phyloP scores from a whole-genome alignment of 2,888 invertebrate species.

The Melangyna quadrimaculata region DNA sequence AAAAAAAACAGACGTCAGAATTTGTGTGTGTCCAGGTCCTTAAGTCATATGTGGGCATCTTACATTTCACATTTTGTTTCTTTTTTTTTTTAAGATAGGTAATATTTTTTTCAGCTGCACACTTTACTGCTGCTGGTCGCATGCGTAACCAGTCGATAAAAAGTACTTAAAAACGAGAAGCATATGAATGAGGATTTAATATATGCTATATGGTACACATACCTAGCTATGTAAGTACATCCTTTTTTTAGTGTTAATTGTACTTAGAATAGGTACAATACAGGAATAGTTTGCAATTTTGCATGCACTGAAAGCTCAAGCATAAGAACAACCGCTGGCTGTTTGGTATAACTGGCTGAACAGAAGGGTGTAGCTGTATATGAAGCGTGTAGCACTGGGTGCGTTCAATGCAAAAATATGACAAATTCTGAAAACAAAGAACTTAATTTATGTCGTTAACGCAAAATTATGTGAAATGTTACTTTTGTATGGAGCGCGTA shows the following conservation, averaged over 20 bases:
- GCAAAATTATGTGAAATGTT: no score
- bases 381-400: no score
- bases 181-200: conserved; percentile 45
- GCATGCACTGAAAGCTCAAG: no score
- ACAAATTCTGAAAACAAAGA: no score
- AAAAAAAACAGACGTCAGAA: conserved; percentile 48
- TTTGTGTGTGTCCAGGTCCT: conserved; percentile 52
- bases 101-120: conserved; percentile 66
- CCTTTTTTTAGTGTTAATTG: conserved; percentile 23
- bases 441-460: no score
- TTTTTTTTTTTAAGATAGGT: background rate
- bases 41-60: conserved; percentile 67
- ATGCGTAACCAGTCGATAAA: conserved; percentile 20
- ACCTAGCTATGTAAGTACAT: conserved; percentile 4
- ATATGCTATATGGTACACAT: no score
- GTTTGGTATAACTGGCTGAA: no score
- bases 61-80: conserved; percentile 49
- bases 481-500: no score
- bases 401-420: no score
- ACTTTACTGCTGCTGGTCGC: conserved; percentile 16
- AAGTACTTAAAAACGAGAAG: conserved; percentile 15
- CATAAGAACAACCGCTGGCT: no score
- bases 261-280: background rate
- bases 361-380: no score
- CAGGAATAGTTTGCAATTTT: background rate